phyloP scores from a whole-genome alignment of 2,797 vertebrate species.

The Rhinichthys osculus region DNA sequence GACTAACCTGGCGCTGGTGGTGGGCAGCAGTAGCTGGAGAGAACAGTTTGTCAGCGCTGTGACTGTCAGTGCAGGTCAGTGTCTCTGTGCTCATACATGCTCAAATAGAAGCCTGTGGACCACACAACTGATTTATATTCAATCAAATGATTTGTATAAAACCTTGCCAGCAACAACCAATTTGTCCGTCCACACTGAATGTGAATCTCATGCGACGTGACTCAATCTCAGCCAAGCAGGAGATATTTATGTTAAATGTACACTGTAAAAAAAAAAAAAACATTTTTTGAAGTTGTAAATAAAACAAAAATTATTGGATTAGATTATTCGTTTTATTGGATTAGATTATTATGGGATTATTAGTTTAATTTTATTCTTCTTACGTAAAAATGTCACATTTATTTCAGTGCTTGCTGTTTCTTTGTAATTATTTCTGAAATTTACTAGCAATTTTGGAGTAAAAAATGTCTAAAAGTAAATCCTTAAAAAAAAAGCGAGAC shows the following conservation, averaged over 20 bases:
- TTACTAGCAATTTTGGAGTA: too few species aligned
- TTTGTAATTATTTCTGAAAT: not conserved
- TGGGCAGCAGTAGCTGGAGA: conserved; percentile 90
- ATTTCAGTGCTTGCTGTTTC: not conserved
- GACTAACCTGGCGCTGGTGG: conserved; percentile 88
- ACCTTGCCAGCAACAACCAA: not conserved
- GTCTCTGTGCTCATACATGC: conserved; percentile 31
- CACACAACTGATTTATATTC: conserved; percentile 37
- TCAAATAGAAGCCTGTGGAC: conserved; percentile 17
- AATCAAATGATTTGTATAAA: not conserved
- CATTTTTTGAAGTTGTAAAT: not conserved
- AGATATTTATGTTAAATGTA: not conserved
- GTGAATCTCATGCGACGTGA: conserved; percentile 6
- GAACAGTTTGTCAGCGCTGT: conserved; percentile 90
- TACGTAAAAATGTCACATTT: not conserved
- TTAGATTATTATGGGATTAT: too few species aligned
- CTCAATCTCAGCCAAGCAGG: not conserved
- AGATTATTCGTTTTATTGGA: too few species aligned
- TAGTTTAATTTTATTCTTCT: not conserved
- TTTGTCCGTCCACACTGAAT: conserved; percentile 2
- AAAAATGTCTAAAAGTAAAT: not conserved
- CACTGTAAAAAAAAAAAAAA: not conserved
- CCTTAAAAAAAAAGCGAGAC: not conserved
- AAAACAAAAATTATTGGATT: not conserved
- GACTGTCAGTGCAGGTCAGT: conserved; percentile 88